Percentiles rank a stretch among this genome's conserved stretches.
phyloP scores from a whole-genome alignment of 2,888 invertebrate species.

The Cantharis rufa region DNA sequence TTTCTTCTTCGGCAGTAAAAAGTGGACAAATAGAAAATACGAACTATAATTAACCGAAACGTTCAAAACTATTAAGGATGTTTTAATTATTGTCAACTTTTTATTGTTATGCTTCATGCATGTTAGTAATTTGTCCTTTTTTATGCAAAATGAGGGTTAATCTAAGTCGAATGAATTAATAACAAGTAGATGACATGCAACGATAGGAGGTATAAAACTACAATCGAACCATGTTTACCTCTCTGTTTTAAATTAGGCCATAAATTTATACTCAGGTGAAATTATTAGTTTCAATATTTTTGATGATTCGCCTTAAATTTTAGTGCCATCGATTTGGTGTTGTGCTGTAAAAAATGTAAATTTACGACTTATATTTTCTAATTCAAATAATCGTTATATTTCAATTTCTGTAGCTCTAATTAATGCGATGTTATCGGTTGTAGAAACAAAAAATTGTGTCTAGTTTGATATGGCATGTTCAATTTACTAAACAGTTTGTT shows the following conservation, averaged over 20 bases:
- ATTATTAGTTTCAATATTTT: background rate
- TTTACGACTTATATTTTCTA: background rate
- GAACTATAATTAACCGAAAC: background rate
- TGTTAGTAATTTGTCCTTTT: background rate
- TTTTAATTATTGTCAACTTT: background rate
- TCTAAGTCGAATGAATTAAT: background rate
- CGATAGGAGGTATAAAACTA: background rate
- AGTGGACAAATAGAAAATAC: background rate
- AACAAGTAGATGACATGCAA: slow-evolving; percentile 1
- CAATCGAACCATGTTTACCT: background rate
- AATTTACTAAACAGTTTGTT: background rate
- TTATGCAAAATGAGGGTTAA: background rate
- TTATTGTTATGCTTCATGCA: slow-evolving; percentile 4
- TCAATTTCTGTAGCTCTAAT: background rate
- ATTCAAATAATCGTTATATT: background rate
- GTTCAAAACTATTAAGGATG: background rate
- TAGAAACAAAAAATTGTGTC: background rate
- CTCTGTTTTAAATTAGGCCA: background rate
- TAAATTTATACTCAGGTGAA: background rate
- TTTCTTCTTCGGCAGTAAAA: background rate
- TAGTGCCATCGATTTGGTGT: background rate
- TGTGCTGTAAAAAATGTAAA: background rate
- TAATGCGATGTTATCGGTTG: background rate
- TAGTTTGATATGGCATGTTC: background rate
- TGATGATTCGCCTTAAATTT: background rate